A percentile compares a stretch with the other conserved stretches of the same genome.
Evolutionary conservation across 1,140 invertebrate species (phyloP).

Genomic region (Scaptomyza pallida): DNA sequence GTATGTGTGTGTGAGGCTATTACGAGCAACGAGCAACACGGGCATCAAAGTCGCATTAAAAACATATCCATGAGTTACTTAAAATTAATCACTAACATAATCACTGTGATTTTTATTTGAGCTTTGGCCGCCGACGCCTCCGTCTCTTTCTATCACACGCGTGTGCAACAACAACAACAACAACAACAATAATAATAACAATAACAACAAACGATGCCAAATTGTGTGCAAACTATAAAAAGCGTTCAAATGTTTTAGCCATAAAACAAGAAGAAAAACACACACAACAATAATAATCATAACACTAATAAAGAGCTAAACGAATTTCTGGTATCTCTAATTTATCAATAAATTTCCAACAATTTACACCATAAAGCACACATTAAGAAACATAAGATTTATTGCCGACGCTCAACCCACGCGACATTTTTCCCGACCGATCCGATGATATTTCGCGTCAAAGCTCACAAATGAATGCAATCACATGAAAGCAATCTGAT

Average conservation of each 20-base stretch:
- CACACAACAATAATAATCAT: constrained; percentile 19
- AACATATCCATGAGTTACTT: constrained; percentile 82
- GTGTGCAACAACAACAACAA: constrained; percentile 59
- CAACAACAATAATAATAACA: constrained; percentile 55
- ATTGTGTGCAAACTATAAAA: constrained; percentile 51
- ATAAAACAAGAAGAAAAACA: constrained; percentile 21
- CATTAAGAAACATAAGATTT: constrained; percentile 56
- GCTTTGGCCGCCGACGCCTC: constrained; percentile 29
- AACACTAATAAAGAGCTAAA: constrained; percentile 10
- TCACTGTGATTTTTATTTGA: constrained; percentile 81
- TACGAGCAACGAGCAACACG: constrained; percentile 53
- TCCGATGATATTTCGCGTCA: constrained; percentile 29
- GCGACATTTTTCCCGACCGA: constrained; percentile 40
- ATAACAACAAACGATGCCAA: constrained; percentile 46
- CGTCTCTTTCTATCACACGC: constrained; percentile 28
- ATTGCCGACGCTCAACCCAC: constrained; percentile 62
- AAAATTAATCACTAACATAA: constrained; percentile 83
- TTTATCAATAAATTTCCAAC: constrained; percentile 42
- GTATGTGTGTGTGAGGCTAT: constrained; percentile 39
- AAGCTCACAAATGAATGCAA: constrained; percentile 27
- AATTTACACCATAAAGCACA: constrained; percentile 20
- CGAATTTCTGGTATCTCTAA: constrained; percentile 18
- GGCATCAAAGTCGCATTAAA: constrained; percentile 72
- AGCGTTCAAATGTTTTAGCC: constrained; percentile 39
- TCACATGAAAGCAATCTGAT: constrained; percentile 52